phyloP scores from a whole-genome alignment of 2,888 invertebrate genomes.

The Eumacrocentrus americanus region DNA sequence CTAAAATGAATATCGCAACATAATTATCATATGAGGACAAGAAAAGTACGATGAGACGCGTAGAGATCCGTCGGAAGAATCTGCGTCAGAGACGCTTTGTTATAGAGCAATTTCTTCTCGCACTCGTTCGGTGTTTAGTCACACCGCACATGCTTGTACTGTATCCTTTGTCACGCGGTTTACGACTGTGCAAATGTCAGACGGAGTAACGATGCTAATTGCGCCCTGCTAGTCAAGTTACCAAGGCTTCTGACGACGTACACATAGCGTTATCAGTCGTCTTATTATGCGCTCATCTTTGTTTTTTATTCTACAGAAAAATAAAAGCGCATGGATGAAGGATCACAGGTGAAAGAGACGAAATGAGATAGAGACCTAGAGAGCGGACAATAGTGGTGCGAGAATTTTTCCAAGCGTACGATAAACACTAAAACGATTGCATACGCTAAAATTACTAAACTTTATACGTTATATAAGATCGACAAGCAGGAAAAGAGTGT shows the following conservation, averaged over 20 bases:
- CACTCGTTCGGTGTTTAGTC: too few relatives aligned
- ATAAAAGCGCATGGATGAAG: neutral
- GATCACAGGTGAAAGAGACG: neutral
- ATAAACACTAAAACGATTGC: neutral
- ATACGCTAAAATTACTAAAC: neutral
- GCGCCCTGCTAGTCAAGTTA: neutral
- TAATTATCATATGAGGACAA: too few relatives aligned
- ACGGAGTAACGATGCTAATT: conserved; percentile 18
- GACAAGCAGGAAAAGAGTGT: neutral
- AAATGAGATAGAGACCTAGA: neutral
- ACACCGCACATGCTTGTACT: too few relatives aligned
- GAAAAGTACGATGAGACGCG: too few relatives aligned
- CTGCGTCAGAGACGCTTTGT: too few relatives aligned
- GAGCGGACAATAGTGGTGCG: neutral
- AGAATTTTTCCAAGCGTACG: neutral
- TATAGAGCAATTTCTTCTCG: too few relatives aligned
- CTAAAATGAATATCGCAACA: too few relatives aligned
- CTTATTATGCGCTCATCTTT: too few relatives aligned
- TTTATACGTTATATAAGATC: neutral
- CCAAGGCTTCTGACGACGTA: too few relatives aligned
- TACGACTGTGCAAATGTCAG: conserved; percentile 6
- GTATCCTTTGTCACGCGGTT: conserved; percentile 15
- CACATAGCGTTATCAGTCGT: too few relatives aligned
- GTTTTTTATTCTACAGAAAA: too few relatives aligned
- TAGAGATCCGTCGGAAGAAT: too few relatives aligned